Evolutionary conservation across 2,113 vertebrate genomes (phyloP).

Genomic region (Coryphaenoides rupestris): DNA sequence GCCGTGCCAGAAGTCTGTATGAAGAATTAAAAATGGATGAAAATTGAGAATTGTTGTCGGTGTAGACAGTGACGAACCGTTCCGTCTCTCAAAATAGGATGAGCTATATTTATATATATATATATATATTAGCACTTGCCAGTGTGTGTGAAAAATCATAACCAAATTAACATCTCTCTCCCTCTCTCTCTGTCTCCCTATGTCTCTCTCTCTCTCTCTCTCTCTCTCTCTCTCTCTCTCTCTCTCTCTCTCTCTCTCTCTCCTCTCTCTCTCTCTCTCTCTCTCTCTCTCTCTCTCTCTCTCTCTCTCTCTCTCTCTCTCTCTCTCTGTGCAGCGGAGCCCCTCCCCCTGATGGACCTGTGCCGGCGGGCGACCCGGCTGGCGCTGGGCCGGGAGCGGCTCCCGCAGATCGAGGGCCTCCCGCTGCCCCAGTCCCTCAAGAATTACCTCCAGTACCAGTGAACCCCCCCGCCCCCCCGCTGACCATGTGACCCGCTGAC

Average conservation of each 20-base stretch:
- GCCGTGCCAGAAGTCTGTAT: too few relatives aligned
- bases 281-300: constrained; percentile 2
- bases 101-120: too few relatives aligned
- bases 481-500: constrained; percentile 5
- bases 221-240: neutral
- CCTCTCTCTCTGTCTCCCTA: too few relatives aligned
- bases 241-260: constrained; percentile 7
- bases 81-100: too few relatives aligned
- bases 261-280: constrained; percentile 6
- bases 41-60: too few relatives aligned
- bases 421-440: constrained; percentile 95
- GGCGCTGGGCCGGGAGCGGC: constrained; percentile 88
- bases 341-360: constrained; percentile 94
- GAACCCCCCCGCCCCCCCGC: constrained; percentile 52
- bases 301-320: neutral
- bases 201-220: too few relatives aligned
- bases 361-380: constrained; percentile 91
- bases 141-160: too few relatives aligned
- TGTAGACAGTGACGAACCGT: too few relatives aligned
- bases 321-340: constrained; percentile 80
- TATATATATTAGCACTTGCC: too few relatives aligned
- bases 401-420: constrained; percentile 87
- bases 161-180: too few relatives aligned
- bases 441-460: constrained; percentile 99
- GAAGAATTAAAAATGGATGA: too few relatives aligned